These are phyloP conservation scores for Pitangus sulphuratus DNA, from an alignment of 2,797 vertebrate species.

Conservation along the genomic window DNA sequence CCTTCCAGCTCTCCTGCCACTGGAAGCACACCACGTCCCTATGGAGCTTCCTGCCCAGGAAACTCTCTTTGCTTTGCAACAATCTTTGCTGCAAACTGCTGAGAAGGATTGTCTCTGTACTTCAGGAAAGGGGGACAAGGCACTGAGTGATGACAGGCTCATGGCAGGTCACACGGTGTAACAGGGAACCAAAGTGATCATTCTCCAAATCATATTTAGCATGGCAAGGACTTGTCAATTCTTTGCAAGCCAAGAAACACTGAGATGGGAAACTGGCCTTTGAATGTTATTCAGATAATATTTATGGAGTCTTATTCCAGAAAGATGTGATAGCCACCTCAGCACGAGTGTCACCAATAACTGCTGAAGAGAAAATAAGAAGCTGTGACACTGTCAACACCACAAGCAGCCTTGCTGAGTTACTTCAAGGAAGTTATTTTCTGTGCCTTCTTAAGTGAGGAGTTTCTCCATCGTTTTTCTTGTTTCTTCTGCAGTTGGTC, in stretches of 20 bases:
- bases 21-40: not conserved
- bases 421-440: not conserved
- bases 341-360: not conserved
- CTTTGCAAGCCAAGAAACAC: slow-evolving; percentile 14
- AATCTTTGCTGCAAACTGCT: not conserved
- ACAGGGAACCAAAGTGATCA: not conserved
- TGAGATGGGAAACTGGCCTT: not conserved
- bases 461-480: not conserved
- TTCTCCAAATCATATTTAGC: not conserved
- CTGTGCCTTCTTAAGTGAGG: not conserved
- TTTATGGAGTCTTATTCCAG: not conserved
- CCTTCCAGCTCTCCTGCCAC: not conserved
- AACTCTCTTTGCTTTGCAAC: not conserved
- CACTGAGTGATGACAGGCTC: not conserved
- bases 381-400: not conserved
- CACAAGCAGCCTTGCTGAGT: not conserved
- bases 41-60: not conserved
- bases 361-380: not conserved
- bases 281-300: not conserved
- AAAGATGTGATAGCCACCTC: not conserved
- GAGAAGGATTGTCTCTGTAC: not conserved
- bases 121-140: not conserved
- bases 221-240: not conserved
- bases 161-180: not conserved
- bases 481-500: not conserved